Percentiles rank a stretch among this genome's conserved stretches.
Conservation (phyloP, 2,888 invertebrate species). For the Syritta pipiens region DNA sequence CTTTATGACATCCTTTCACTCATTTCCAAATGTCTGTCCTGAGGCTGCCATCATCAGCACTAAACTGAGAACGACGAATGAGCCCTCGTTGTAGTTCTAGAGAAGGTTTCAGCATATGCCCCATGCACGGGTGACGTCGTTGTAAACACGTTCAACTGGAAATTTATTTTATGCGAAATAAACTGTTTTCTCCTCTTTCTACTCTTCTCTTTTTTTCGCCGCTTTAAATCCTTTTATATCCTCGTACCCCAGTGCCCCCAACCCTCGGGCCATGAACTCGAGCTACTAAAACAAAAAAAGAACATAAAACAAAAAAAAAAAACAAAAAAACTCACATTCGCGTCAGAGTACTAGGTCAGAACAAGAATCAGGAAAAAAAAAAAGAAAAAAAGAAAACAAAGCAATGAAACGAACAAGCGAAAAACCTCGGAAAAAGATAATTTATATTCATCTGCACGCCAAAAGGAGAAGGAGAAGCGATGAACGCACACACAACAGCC, state of each 20-base stretch:
- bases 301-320: constrained; percentile 31
- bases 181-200: constrained; percentile 8
- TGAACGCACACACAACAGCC: not conserved
- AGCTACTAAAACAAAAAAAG: too few relatives aligned
- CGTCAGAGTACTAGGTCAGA: constrained; percentile 52
- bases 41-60: constrained; percentile 38
- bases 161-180: constrained; percentile 45
- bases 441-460: constrained; percentile 65
- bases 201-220: too few relatives aligned
- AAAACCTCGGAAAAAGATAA: constrained; percentile 58
- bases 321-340: constrained; percentile 10
- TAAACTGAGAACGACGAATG: constrained; percentile 5
- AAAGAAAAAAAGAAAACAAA: constrained; percentile 7
- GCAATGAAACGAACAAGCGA: constrained; percentile 34
- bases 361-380: constrained; percentile 19
- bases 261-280: constrained; percentile 53
- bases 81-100: not conserved
- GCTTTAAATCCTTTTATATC: constrained; percentile 37
- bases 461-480: not conserved
- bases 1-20: constrained; percentile 18
- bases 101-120: not conserved
- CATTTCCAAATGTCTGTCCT: constrained; percentile 16
- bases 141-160: constrained; percentile 57
- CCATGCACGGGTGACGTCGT: constrained; percentile 9
- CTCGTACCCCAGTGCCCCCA: not conserved